These are phyloP conservation scores for Sinelater perroti DNA, from an alignment of 2,888 invertebrate species.

Conservation along the genomic window DNA sequence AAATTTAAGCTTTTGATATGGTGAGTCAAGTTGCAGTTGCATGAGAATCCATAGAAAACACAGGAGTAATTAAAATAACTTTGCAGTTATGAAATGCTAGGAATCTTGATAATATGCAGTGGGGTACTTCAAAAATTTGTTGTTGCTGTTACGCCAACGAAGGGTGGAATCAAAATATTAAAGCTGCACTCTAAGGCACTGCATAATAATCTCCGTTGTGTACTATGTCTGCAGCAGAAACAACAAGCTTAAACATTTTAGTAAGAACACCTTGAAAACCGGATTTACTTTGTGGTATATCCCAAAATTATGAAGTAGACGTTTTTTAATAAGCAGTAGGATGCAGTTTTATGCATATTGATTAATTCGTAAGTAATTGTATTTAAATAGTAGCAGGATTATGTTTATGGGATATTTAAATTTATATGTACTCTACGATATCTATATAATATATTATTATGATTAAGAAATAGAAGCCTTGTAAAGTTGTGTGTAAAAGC, in stretches of 20 bases:
- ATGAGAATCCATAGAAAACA: too few relatives aligned
- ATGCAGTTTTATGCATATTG: slow-evolving; percentile 37
- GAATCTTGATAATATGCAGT: slow-evolving; percentile 32
- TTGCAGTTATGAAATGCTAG: slow-evolving; percentile 22
- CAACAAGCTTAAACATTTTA: slow-evolving; percentile 8
- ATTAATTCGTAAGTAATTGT: slow-evolving; percentile 39
- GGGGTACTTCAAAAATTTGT: slow-evolving; percentile 25
- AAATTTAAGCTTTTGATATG: too few relatives aligned
- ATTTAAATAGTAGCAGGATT: slow-evolving; percentile 37
- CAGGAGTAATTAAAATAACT: neutral
- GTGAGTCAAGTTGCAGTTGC: too few relatives aligned
- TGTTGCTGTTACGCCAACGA: slow-evolving; percentile 10
- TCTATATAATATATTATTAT: slow-evolving; percentile 33
- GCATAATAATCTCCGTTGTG: neutral
- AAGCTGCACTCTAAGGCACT: neutral
- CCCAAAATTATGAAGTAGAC: slow-evolving; percentile 23
- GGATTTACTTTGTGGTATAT: slow-evolving; percentile 18
- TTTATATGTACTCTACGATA: slow-evolving; percentile 39
- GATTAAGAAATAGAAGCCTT: slow-evolving; percentile 31
- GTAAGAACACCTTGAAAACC: slow-evolving; percentile 21
- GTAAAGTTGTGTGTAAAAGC: slow-evolving; percentile 33
- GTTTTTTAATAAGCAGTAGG: slow-evolving; percentile 30
- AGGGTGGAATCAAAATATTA: too few relatives aligned
- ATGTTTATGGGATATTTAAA: slow-evolving; percentile 40
- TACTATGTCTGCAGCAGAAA: too few relatives aligned